Evolutionary conservation across 2,113 vertebrate genomes (phyloP).

Genomic region (Oncorhynchus kisutch): DNA sequence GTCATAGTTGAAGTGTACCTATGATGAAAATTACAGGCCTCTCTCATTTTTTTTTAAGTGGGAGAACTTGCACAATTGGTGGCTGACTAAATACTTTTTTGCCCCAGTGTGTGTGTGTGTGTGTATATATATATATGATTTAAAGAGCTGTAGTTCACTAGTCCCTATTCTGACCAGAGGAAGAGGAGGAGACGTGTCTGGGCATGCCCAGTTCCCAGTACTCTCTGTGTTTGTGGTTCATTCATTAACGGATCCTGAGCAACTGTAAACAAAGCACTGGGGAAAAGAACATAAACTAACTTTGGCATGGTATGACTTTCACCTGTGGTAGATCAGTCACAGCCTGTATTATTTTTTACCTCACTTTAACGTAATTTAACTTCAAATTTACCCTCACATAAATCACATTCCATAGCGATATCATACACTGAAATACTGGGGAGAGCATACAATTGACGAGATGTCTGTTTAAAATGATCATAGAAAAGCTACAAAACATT

Average conservation of each 20-base stretch:
- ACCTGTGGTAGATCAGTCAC: background rate
- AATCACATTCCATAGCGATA: background rate
- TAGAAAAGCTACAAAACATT: too few relatives aligned
- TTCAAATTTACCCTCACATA: slow-evolving; percentile 7
- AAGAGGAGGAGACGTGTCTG: slow-evolving; percentile 33
- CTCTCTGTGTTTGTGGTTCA: slow-evolving; percentile 33
- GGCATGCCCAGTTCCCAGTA: slow-evolving; percentile 36
- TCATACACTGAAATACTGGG: background rate
- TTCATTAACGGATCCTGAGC: slow-evolving; percentile 47
- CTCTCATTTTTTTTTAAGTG: too few relatives aligned
- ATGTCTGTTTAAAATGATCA: background rate
- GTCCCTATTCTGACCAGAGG: slow-evolving; percentile 30
- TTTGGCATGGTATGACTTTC: background rate
- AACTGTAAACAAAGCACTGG: slow-evolving; percentile 14
- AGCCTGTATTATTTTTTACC: background rate
- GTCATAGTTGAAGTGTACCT: too few relatives aligned
- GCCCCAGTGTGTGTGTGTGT: too few relatives aligned
- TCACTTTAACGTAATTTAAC: background rate
- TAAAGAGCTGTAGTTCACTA: slow-evolving; percentile 24
- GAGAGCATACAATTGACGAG: background rate
- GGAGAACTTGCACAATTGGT: too few relatives aligned
- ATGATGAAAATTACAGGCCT: too few relatives aligned
- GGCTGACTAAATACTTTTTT: too few relatives aligned
- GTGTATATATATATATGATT: too few relatives aligned
- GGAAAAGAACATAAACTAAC: slow-evolving; percentile 9